phyloP scores from a whole-genome alignment of 2,113 vertebrate species.

The Pelmatolapia mariae region DNA sequence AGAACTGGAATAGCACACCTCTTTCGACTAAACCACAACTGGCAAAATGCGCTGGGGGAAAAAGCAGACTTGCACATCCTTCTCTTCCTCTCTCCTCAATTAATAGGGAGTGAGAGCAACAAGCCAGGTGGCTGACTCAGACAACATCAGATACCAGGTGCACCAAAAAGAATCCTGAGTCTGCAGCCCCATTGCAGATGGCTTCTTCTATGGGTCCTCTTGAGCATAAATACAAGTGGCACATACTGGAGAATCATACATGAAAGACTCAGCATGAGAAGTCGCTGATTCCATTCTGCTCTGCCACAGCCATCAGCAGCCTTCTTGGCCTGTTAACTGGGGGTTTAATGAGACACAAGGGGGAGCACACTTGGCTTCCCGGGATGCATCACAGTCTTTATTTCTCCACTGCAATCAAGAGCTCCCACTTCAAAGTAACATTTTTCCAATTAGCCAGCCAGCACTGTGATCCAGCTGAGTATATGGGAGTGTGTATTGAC shows the following conservation, averaged over 20 bases:
- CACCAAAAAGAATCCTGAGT: conserved; percentile 24
- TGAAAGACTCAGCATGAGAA: conserved; percentile 53
- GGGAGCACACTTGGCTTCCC: conserved; percentile 28
- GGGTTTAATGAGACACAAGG: conserved; percentile 55
- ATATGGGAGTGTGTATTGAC: background rate
- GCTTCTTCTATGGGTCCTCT: conserved; percentile 14
- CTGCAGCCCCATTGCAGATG: conserved; percentile 24
- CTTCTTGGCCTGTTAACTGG: conserved; percentile 31
- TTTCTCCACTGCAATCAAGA: conserved; percentile 34
- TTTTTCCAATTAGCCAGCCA: conserved; percentile 37
- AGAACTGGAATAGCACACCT: background rate
- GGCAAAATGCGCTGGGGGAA: background rate
- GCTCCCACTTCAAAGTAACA: conserved; percentile 48
- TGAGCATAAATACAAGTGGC: conserved; percentile 10
- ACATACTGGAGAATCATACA: conserved; percentile 44
- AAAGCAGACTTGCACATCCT: background rate
- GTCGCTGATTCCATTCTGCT: conserved; percentile 33
- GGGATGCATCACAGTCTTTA: conserved; percentile 15
- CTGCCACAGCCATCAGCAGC: conserved; percentile 40
- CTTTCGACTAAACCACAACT: background rate
- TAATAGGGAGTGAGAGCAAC: background rate
- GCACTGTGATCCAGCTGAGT: conserved; percentile 7
- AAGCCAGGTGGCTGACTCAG: conserved; percentile 43
- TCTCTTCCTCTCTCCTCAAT: background rate
- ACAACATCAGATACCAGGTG: conserved; percentile 22